Percentiles rank a stretch among this genome's conserved stretches.
Conservation (phyloP, 2,888 invertebrate species). For the Cheilosia scutellata region DNA sequence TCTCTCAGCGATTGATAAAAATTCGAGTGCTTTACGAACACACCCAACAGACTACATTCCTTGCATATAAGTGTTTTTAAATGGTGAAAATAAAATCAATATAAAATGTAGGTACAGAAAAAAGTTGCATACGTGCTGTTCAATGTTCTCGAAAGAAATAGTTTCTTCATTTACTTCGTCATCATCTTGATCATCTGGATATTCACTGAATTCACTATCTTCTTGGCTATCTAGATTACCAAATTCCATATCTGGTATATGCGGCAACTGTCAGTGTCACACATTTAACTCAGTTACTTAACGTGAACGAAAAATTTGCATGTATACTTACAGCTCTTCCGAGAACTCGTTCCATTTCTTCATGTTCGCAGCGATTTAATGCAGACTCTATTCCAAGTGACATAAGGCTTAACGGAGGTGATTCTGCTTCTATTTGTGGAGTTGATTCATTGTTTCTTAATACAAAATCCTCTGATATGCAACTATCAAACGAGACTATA, state of each 20-base stretch:
- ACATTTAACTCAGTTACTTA: neutral
- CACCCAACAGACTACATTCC: too few species aligned
- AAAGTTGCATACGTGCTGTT: conserved; percentile 14
- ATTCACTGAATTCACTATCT: conserved; percentile 26
- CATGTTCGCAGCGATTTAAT: conserved; percentile 38
- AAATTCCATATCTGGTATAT: conserved; percentile 25
- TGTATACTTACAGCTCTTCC: conserved; percentile 33
- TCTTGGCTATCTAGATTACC: neutral
- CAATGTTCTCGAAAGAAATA: neutral
- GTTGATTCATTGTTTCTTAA: neutral
- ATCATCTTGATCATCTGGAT: conserved; percentile 7
- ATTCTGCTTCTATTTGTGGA: neutral
- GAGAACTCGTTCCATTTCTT: conserved; percentile 48
- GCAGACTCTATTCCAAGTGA: conserved; percentile 35
- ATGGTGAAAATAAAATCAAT: neutral
- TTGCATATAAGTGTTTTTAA: too few species aligned
- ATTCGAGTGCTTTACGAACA: too few species aligned
- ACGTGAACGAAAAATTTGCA: neutral
- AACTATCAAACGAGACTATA: conserved; percentile 4
- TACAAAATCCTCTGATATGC: conserved; percentile 24
- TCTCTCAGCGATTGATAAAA: too few species aligned
- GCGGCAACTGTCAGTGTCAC: conserved; percentile 15
- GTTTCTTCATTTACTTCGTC: neutral
- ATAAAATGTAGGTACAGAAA: neutral
- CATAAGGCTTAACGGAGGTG: conserved; percentile 8